Conservation (phyloP, 2,888 invertebrate genomes). For the Odontomyia ornata region DNA sequence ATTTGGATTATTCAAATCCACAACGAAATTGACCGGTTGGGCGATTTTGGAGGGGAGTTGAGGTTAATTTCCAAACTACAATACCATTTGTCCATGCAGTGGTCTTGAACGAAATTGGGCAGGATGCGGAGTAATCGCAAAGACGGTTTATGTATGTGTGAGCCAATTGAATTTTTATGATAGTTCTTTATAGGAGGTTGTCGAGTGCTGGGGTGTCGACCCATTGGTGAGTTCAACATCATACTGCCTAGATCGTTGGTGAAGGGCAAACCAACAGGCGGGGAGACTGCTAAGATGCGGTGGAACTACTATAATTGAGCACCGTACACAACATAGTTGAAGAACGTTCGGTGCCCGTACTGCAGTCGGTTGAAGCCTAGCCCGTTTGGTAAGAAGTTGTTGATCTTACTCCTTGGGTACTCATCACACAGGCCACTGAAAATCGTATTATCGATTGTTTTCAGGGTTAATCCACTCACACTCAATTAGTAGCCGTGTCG, state of each 20-base stretch:
- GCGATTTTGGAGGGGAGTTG: conserved; percentile 60
- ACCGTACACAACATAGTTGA: conserved; percentile 60
- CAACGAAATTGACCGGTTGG: conserved; percentile 56
- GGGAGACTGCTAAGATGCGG: conserved; percentile 37
- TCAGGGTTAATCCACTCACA: conserved; percentile 7
- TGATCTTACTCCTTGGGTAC: conserved; percentile 5
- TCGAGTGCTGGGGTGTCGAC: not conserved
- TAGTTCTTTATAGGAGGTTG: conserved; percentile 34
- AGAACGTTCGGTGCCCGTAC: conserved; percentile 63
- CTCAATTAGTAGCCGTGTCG: not conserved
- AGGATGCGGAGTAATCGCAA: conserved; percentile 64
- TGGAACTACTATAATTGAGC: conserved; percentile 29
- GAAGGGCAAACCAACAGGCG: conserved; percentile 21
- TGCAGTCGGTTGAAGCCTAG: conserved; percentile 52
- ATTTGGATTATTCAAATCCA: conserved; percentile 52
- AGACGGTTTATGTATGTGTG: conserved; percentile 48
- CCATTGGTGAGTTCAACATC: not conserved
- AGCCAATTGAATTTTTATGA: conserved; percentile 39
- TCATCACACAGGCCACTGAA: not conserved
- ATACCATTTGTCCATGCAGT: conserved; percentile 77
- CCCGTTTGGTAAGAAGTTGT: conserved; percentile 37
- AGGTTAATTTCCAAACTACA: conserved; percentile 58
- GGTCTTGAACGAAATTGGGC: conserved; percentile 91
- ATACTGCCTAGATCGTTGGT: not conserved
- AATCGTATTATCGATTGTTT: not conserved